A percentile compares a stretch with the other conserved stretches of the same genome.
phyloP scores from a whole-genome alignment of 2,888 invertebrate genomes.

The Masnerella sp. region DNA sequence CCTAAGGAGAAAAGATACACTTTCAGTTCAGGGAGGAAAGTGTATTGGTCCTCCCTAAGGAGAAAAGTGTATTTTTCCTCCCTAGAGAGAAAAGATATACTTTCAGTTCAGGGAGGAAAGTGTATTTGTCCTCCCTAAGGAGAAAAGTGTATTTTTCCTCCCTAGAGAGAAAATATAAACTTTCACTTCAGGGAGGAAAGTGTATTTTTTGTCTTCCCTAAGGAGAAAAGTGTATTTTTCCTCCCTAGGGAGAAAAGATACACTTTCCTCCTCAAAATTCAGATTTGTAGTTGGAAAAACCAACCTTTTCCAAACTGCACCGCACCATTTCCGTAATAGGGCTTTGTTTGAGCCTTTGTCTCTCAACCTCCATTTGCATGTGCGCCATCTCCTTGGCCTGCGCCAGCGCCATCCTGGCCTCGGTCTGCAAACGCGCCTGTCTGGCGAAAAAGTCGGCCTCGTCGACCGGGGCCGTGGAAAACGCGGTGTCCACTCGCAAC shows the following conservation, averaged over 20 bases:
- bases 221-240: background rate
- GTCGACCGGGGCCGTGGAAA: conserved; percentile 73
- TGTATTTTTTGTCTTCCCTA: background rate
- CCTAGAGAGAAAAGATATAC: background rate
- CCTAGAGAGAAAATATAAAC: background rate
- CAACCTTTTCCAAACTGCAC: conserved; percentile 87
- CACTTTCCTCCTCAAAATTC: no score
- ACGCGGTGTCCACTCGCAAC: conserved; percentile 69
- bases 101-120: no score
- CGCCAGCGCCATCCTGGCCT: conserved; percentile 91
- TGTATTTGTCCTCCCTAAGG: background rate
- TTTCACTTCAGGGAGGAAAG: no score
- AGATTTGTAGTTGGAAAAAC: no score
- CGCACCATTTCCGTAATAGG: conserved; percentile 93
- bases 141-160: background rate
- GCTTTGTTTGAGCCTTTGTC: conserved; percentile 81
- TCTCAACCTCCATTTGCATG: conserved; percentile 77
- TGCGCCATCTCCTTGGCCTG: conserved; percentile 95
- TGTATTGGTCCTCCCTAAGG: background rate
- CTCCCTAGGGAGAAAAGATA: background rate
- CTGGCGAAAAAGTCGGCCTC: conserved; percentile 89
- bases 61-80: background rate
- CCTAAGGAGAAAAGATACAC: background rate
- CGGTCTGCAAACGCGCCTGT: conserved; percentile 90
- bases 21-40: no score